Percentiles rank a stretch among this genome's conserved stretches.
These are phyloP conservation scores for Rhorus exstirpatorius DNA, from an alignment of 2,888 invertebrate genomes.

Conservation along the genomic window DNA sequence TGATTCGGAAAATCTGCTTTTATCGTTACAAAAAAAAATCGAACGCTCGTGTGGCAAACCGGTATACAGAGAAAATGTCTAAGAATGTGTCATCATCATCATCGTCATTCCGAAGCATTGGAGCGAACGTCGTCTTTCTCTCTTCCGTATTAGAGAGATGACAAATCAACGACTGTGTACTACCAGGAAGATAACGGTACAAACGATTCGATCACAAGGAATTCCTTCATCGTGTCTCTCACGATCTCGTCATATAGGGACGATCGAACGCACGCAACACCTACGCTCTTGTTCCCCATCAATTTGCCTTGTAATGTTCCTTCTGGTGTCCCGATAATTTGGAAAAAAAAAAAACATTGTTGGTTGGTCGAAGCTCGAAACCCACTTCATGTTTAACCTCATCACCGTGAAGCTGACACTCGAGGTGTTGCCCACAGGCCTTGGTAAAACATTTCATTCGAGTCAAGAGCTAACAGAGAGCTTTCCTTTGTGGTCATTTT, in stretches of 20 bases:
- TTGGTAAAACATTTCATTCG: conserved; percentile 21
- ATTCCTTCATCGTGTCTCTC: conserved; percentile 41
- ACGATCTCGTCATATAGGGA: conserved; percentile 24
- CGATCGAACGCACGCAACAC: conserved; percentile 10
- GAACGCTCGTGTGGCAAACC: conserved; percentile 5
- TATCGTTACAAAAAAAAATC: conserved; percentile 9
- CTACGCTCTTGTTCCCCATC: not conserved
- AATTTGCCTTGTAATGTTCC: conserved; percentile 9
- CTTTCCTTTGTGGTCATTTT: conserved; percentile 40
- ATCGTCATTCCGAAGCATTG: conserved; percentile 8
- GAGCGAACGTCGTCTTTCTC: conserved; percentile 29
- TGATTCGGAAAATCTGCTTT: not conserved
- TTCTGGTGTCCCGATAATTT: not conserved
- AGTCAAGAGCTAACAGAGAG: conserved; percentile 12
- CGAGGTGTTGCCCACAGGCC: not conserved
- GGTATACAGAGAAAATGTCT: conserved; percentile 1
- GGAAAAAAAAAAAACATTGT: conserved; percentile 28
- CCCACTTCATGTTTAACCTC: conserved; percentile 1
- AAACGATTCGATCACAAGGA: conserved; percentile 60
- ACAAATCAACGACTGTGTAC: conserved; percentile 50
- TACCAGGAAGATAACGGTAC: conserved; percentile 66
- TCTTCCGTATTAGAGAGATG: conserved; percentile 59
- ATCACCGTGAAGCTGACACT: conserved; percentile 15
- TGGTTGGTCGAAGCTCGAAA: not conserved
- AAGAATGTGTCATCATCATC: conserved; percentile 53